Conservation (phyloP, 2,113 vertebrate genomes). For the Cyprinus carpio region DNA sequence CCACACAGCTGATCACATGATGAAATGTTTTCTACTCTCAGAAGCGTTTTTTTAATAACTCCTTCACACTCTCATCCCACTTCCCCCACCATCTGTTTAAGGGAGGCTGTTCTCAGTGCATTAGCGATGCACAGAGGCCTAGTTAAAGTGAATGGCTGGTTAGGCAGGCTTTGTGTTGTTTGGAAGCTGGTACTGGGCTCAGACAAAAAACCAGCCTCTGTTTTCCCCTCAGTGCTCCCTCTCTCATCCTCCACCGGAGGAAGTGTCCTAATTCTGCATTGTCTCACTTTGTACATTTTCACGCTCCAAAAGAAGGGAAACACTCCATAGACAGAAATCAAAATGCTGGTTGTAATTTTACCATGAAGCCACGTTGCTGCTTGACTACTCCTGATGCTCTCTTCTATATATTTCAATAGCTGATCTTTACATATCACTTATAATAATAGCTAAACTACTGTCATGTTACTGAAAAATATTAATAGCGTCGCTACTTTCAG, state of each 20-base stretch:
- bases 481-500: too few relatives aligned
- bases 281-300: constrained; percentile 12
- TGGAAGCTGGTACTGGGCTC: constrained; percentile 56
- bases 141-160: constrained; percentile 64
- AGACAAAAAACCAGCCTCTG: constrained; percentile 67
- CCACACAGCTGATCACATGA: background rate
- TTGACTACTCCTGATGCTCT: background rate
- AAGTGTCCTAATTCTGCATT: constrained; percentile 49
- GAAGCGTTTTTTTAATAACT: constrained; percentile 20
- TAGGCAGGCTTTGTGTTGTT: constrained; percentile 71
- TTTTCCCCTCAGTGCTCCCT: constrained; percentile 50
- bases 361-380: background rate
- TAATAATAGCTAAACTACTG: too few relatives aligned
- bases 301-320: constrained; percentile 29
- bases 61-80: background rate
- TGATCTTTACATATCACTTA: background rate
- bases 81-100: background rate
- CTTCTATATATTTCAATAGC: background rate
- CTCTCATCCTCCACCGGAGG: constrained; percentile 41
- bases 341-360: constrained; percentile 10
- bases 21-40: background rate
- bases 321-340: constrained; percentile 38
- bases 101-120: constrained; percentile 39
- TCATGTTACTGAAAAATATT: too few relatives aligned
- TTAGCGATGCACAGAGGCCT: constrained; percentile 71